Conservation (phyloP, 2,888 invertebrate genomes). For the Salpingus planirostris region DNA sequence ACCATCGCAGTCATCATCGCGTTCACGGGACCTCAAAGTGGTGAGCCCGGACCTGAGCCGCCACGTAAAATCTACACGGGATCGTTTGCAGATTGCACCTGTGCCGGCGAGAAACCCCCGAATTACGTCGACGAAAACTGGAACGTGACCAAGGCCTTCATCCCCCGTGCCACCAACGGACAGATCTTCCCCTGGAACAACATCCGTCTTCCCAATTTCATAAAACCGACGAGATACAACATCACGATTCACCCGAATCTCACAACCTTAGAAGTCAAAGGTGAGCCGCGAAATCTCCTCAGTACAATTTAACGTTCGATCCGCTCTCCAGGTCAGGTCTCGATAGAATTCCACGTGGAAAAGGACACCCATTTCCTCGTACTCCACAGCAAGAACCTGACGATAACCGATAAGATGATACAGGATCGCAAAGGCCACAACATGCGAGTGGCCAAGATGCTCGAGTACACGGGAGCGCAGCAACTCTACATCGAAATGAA, state of each 20-base stretch:
- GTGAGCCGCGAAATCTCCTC: conserved; percentile 43
- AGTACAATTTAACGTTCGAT: too few species aligned
- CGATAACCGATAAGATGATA: conserved; percentile 69
- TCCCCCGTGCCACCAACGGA: conserved; percentile 64
- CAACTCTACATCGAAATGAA: conserved; percentile 78
- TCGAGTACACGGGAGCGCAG: conserved; percentile 77
- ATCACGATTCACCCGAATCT: conserved; percentile 89
- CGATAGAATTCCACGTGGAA: conserved; percentile 76
- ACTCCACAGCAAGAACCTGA: conserved; percentile 77
- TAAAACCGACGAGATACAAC: conserved; percentile 75
- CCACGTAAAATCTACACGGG: not conserved
- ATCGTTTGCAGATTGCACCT: conserved; percentile 59
- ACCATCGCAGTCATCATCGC: conserved; percentile 80
- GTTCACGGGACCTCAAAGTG: conserved; percentile 80
- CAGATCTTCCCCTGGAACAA: conserved; percentile 71
- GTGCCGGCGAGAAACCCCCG: conserved; percentile 56
- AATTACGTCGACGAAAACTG: conserved; percentile 54
- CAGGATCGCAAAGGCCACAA: conserved; percentile 59
- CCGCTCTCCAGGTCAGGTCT: conserved; percentile 61
- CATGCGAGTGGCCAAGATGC: conserved; percentile 57
- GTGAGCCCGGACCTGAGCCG: conserved; percentile 42
- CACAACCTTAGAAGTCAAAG: conserved; percentile 80
- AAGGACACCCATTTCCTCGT: conserved; percentile 76
- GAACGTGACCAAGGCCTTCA: conserved; percentile 52
- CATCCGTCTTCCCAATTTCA: conserved; percentile 66